Percentiles rank a stretch among this genome's conserved stretches.
These are phyloP conservation scores for Athalia rosae DNA, from an alignment of 2,888 invertebrate species.

Conservation along the genomic window DNA sequence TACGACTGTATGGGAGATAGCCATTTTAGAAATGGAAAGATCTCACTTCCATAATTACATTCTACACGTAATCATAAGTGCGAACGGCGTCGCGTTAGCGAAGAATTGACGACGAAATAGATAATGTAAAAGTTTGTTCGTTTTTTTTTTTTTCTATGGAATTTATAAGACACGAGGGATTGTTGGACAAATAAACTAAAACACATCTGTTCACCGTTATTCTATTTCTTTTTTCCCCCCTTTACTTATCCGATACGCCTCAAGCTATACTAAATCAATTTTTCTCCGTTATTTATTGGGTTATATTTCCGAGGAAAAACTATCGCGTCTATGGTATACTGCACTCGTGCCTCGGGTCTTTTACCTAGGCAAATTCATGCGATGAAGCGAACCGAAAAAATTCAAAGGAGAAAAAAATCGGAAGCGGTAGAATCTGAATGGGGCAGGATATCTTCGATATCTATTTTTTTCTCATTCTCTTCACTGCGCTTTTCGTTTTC, in stretches of 20 bases:
- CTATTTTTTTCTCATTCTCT: too few species aligned
- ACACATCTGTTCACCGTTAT: conserved; percentile 18
- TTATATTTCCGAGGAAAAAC: conserved; percentile 2
- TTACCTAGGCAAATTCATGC: background rate
- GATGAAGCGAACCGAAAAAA: background rate
- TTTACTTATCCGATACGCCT: conserved; percentile 7
- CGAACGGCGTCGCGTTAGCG: too few species aligned
- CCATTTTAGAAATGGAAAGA: too few species aligned
- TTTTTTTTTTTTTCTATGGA: background rate
- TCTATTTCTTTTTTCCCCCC: background rate
- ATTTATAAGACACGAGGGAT: background rate
- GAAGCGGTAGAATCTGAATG: background rate
- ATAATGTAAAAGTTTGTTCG: too few species aligned
- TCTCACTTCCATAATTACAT: too few species aligned
- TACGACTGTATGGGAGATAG: too few species aligned
- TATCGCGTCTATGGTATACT: too few species aligned
- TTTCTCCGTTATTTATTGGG: conserved; percentile 16
- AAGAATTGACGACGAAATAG: too few species aligned
- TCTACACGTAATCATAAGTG: too few species aligned
- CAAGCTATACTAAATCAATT: conserved; percentile 14
- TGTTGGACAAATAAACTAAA: conserved; percentile 5
- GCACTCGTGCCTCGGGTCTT: background rate
- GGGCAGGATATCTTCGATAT: background rate
- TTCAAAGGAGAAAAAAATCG: background rate
- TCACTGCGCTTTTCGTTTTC: too few species aligned